A percentile compares a stretch with the other conserved stretches of the same genome.
Conservation (phyloP, 2,113 vertebrate species). For the Triplophysa tibetana region DNA sequence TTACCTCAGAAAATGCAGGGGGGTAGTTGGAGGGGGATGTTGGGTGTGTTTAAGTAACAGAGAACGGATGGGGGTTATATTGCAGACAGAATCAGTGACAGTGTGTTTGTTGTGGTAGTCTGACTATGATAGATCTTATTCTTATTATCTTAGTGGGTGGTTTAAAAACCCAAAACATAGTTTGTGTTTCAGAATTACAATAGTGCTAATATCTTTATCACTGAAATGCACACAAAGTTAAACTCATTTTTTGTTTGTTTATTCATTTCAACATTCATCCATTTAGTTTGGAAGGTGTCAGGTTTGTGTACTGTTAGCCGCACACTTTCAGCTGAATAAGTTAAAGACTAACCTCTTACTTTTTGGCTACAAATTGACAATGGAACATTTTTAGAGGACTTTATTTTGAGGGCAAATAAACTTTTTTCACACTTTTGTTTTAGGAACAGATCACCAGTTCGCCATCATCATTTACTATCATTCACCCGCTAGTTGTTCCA, state of each 20-base stretch:
- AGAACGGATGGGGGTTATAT: constrained; percentile 6
- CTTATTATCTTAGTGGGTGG: constrained; percentile 45
- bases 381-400: not conserved
- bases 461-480: too few relatives aligned
- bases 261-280: not conserved
- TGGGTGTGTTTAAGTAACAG: constrained; percentile 19
- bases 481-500: too few relatives aligned
- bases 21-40: not conserved
- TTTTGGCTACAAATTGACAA: not conserved
- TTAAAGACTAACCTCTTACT: not conserved
- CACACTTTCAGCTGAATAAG: not conserved
- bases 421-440: constrained; percentile 34
- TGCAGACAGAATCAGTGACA: constrained; percentile 24
- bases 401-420: constrained; percentile 13
- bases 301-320: not conserved
- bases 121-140: constrained; percentile 43
- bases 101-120: constrained; percentile 51
- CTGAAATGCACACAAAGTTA: not conserved
- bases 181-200: constrained; percentile 30
- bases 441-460: too few relatives aligned
- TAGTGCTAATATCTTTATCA: constrained; percentile 28
- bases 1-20: constrained; percentile 17
- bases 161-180: constrained; percentile 32
- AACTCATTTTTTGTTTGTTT: not conserved
- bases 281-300: not conserved